Evolutionary conservation across 2,888 invertebrate species (phyloP).

Genomic region (Stenodema calcarata): DNA sequence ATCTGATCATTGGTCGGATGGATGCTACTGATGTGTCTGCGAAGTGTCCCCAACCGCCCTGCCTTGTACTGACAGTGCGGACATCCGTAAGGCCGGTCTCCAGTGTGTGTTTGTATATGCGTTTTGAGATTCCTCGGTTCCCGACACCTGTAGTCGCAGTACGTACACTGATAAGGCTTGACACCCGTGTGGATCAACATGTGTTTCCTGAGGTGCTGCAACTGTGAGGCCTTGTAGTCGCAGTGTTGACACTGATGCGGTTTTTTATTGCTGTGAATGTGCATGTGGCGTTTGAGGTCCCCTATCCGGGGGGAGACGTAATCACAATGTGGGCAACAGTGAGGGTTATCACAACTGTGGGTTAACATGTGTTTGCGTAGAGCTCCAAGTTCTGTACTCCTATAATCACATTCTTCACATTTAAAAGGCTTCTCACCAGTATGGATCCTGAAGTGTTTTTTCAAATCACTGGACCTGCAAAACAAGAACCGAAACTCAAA

Average conservation of each 20-base stretch:
- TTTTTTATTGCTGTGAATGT: neutral
- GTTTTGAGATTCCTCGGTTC: neutral
- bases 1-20: neutral
- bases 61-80: conserved; percentile 4
- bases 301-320: neutral
- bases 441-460: neutral
- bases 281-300: conserved; percentile 5
- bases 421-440: conserved; percentile 8
- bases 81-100: neutral
- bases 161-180: neutral
- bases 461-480: neutral
- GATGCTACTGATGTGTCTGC: neutral
- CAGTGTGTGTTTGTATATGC: neutral
- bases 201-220: neutral
- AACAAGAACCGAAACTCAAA: neutral
- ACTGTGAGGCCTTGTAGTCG: neutral
- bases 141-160: conserved; percentile 13
- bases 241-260: neutral
- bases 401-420: neutral
- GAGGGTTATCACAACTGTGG: neutral
- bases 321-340: neutral
- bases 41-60: neutral
- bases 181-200: conserved; percentile 1
- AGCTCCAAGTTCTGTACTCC: neutral
- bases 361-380: neutral